These are phyloP conservation scores for Chaetodon auriga DNA, from an alignment of 2,113 vertebrate species.

Conservation along the genomic window DNA sequence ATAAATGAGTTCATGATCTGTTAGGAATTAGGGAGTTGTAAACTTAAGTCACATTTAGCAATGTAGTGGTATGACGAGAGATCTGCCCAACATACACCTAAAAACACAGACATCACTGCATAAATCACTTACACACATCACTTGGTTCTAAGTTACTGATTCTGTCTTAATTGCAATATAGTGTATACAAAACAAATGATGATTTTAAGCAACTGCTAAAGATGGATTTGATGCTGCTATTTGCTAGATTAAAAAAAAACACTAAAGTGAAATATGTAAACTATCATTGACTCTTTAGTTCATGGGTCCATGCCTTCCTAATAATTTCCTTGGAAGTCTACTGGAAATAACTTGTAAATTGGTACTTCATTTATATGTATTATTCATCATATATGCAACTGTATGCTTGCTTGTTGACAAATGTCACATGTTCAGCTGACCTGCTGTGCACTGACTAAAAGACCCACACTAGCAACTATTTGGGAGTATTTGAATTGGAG, in stretches of 20 bases:
- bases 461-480: too few species aligned
- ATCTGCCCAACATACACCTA: background rate
- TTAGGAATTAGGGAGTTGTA: background rate
- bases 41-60: background rate
- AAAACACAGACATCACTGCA: background rate
- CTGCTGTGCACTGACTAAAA: background rate
- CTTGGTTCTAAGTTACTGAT: background rate
- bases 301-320: background rate
- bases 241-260: background rate
- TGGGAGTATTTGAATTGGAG: too few species aligned
- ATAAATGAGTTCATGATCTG: background rate
- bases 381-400: background rate
- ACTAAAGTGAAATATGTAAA: background rate
- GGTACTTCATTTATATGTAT: background rate
- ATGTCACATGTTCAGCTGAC: background rate
- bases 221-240: background rate
- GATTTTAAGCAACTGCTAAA: background rate
- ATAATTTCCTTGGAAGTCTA: background rate
- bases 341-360: background rate
- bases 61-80: background rate
- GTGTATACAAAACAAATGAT: background rate
- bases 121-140: background rate
- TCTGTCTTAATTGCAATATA: background rate
- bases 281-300: background rate
- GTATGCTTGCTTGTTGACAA: background rate